These are phyloP conservation scores for Oreocharis arfaki DNA, from an alignment of 2,113 vertebrate genomes.

Conservation along the genomic window DNA sequence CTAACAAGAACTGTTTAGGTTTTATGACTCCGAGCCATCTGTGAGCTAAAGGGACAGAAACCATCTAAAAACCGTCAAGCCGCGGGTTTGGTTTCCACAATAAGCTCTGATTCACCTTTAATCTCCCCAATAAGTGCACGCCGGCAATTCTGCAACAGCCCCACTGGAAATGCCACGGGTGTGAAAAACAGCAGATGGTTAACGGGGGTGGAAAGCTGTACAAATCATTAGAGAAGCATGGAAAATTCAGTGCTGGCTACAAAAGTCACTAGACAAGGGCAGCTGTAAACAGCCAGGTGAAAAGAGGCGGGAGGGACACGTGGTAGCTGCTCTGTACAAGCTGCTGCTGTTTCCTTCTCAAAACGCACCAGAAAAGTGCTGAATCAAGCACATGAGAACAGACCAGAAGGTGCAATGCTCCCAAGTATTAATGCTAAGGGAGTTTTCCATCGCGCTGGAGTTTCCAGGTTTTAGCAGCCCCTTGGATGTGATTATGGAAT, in stretches of 20 bases:
- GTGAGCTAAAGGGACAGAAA: background rate
- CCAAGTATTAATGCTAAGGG: background rate
- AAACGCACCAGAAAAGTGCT: background rate
- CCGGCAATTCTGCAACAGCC: background rate
- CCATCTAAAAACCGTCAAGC: background rate
- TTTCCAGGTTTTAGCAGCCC: background rate
- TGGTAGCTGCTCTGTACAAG: background rate
- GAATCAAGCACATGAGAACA: background rate
- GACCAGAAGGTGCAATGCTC: background rate
- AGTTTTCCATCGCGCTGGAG: background rate
- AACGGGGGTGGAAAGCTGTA: constrained; percentile 14
- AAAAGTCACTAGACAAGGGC: constrained; percentile 8
- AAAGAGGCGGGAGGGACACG: background rate
- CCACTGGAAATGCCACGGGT: background rate
- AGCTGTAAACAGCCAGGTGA: constrained; percentile 22
- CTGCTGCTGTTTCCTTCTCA: background rate
- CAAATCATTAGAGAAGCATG: background rate
- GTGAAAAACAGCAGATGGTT: constrained; percentile 57
- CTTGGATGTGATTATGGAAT: background rate
- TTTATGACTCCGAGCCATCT: constrained; percentile 31
- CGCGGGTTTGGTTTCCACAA: background rate
- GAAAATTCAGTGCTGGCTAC: constrained; percentile 32
- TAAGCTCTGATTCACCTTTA: background rate
- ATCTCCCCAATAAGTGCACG: background rate
- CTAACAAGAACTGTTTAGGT: background rate